Evolutionary conservation across 2,797 vertebrate genomes (phyloP), one percentile per base, ranked within the genome.

Genomic region (Phoxinus dragarum): DNA sequence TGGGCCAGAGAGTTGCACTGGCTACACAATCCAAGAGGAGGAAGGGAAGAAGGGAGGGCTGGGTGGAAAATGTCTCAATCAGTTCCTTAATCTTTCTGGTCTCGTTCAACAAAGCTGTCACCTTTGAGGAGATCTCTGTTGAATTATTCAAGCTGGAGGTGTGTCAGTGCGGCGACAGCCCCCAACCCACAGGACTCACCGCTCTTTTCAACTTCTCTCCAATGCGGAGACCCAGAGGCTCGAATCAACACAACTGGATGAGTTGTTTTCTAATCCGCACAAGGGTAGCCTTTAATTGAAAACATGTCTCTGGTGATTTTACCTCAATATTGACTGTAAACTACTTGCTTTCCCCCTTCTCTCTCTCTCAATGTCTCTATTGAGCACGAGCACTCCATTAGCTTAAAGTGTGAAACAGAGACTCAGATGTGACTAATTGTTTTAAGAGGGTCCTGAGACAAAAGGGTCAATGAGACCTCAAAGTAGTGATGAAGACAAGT

Each of bases 91-190:
- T 86, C 88, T 87, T 81, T 71, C 52, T 36, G 69, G 31, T 74
- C 40, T 76, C 42, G 54, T 79, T 80, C 64, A 86, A 84, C 84
- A 88, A 81, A 89, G 88, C 82, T 78, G 64, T 85, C 80, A 74
- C 86, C 82, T 88, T 89, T 86, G 73, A 77, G 67, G 72, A 84
- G 75, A 76, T 85, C 86, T 83, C 86, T 82, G 81, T 68, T 87
- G 82, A 89, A 89, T 86, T 83, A 86, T 89, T 89, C 85, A 85
- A 61, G 49, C 27, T 9, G 40, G 66, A 80, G 84, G 76, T 73
- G 67, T 73, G 84, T 80, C 42, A 27, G 49, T 80, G 76, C 6
- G 40, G 69, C 27, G 27, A 64, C 84, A 59, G 40, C 56, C 66
- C 54, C 54, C 42, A 23, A 69, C 81, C 69, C 47, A 4, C 7